phyloP scores from a whole-genome alignment of 2,797 vertebrate genomes.

The Oophaga sylvatica region DNA sequence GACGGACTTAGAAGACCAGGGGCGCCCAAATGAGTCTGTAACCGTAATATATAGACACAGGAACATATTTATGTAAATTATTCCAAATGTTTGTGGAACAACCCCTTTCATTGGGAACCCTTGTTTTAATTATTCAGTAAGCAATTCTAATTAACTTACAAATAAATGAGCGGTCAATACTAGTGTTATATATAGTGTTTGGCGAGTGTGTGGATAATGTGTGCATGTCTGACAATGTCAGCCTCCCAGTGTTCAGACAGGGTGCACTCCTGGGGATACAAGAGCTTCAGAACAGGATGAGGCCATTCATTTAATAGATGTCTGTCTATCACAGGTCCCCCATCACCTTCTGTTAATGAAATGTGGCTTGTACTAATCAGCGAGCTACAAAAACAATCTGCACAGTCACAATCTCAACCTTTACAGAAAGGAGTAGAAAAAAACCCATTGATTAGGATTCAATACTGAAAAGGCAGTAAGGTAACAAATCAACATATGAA shows the following conservation, averaged over 20 bases:
- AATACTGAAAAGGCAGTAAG: not conserved
- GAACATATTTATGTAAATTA: no score
- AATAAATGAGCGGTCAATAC: not conserved
- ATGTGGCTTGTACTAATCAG: slow-evolving; percentile 27
- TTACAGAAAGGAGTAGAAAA: not conserved
- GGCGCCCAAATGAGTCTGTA: no score
- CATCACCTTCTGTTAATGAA: slow-evolving; percentile 9
- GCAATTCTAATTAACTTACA: not conserved
- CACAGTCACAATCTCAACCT: not conserved
- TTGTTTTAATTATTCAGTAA: no score
- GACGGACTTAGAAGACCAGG: no score
- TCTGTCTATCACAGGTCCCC: slow-evolving; percentile 1
- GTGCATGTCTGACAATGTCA: not conserved
- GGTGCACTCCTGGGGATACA: slow-evolving; percentile 3
- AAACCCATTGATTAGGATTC: not conserved
- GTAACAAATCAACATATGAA: not conserved
- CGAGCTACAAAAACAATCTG: not conserved
- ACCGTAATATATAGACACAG: no score
- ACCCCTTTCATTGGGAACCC: no score
- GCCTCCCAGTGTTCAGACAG: slow-evolving; percentile 13
- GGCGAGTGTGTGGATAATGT: not conserved
- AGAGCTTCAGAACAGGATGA: not conserved
- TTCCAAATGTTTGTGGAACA: no score
- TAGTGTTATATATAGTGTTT: not conserved
- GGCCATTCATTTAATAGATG: slow-evolving; percentile 27